Percentiles rank a stretch among this genome's conserved stretches.
Conservation (phyloP, 2,888 invertebrate genomes). For the Polyommatus icarus region DNA sequence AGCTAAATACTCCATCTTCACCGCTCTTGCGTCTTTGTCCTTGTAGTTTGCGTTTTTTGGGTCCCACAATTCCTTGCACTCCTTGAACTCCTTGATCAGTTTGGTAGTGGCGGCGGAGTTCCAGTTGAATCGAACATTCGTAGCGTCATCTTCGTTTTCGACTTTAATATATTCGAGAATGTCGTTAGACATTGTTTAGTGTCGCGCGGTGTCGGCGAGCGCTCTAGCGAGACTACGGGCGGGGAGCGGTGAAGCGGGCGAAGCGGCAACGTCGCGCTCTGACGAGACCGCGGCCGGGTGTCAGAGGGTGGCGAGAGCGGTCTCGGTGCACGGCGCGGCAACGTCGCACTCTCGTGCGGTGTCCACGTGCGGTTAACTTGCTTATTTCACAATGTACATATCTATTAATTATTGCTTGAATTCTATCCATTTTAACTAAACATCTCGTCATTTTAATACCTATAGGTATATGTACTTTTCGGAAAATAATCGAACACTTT, state of each 20-base stretch:
- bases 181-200: constrained; percentile 58
- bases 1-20: constrained; percentile 62
- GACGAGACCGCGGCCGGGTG: constrained; percentile 3
- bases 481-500: too few species aligned
- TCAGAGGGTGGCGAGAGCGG: constrained; percentile 12
- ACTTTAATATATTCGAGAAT: constrained; percentile 62
- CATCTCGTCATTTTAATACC: too few species aligned
- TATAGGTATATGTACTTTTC: too few species aligned
- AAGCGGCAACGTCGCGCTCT: constrained; percentile 61
- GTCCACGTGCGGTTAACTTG: not conserved
- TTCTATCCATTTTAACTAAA: too few species aligned
- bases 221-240: constrained; percentile 76
- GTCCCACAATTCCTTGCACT: constrained; percentile 70
- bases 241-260: constrained; percentile 61
- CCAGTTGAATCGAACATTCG: constrained; percentile 54
- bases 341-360: constrained; percentile 7
- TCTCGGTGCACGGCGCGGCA: not conserved
- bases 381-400: too few species aligned
- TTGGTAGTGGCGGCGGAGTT: constrained; percentile 62
- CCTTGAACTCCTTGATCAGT: constrained; percentile 59
- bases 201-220: constrained; percentile 56
- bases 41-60: constrained; percentile 58
- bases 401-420: not conserved
- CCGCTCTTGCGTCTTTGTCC: constrained; percentile 55
- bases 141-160: constrained; percentile 57